Base-by-base conservation (phyloP, 1,140 invertebrate species). In the Drosophila lacertosa region DNA sequence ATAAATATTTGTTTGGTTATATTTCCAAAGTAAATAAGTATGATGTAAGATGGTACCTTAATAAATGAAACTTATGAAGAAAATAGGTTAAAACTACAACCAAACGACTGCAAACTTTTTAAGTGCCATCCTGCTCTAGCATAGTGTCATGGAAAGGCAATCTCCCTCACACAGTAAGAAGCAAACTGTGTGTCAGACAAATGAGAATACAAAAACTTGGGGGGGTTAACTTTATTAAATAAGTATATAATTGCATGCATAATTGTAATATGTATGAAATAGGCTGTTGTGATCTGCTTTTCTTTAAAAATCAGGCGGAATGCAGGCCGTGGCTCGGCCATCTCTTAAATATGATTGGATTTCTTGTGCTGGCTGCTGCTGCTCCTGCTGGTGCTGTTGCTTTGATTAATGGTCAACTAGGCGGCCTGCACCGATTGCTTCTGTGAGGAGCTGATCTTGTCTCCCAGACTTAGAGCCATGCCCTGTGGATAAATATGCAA, bases 391-490 rank as follows among this genome's bases (percentile, higher is more conserved):
- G 15, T 44, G 39, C 32, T 9, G 10, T 2, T 39, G 20, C 9
- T 26, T 7, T 18, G 18, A 13, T 13, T 13, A 4, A n/a, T 40
- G 48, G 2, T 65, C 72, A 66, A 80, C 77, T 90, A 94, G 76
- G 93, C 93, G 16, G 93, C 93, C 76, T 93, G 93, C 35, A 94
- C 92, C 54, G 94, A 92, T 91, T 94, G 92, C 90, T 97, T 97
- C 91, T 99, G 98, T 60, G 97, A 97, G 86, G 95, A 94, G 92
- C 97, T 99, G 67, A 99, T 98, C 92, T 99, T 99, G 91, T 99
- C 98, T 22, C 98, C 98, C 70, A 99, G 94, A 88, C 97, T 98
- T 4, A 99, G 92, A 2, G 98, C 98, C 98, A 99, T 99, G 40
- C 98, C 98, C 96, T 97, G 54, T 33, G 26, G 7, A 42, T 92